A percentile compares a stretch with the other conserved stretches of the same genome.
phyloP scores from a whole-genome alignment of 2,888 invertebrate species.

The Harpagoxenus sublaevis region DNA sequence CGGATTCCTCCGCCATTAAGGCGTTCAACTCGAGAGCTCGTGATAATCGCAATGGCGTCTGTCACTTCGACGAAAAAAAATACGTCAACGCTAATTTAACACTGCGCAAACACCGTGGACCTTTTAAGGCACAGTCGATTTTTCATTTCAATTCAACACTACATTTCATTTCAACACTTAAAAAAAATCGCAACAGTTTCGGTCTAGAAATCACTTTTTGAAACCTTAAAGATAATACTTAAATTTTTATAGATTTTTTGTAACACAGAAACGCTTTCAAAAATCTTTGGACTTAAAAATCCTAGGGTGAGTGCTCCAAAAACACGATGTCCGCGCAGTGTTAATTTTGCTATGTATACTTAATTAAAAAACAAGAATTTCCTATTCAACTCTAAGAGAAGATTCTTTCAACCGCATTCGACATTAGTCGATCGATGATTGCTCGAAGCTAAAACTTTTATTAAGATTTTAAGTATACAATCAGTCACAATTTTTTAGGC shows the following conservation, averaged over 20 bases:
- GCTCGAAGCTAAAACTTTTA: background rate
- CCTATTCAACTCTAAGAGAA: background rate
- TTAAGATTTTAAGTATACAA: background rate
- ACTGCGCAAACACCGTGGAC: no score
- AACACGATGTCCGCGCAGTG: no score
- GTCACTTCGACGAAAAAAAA: constrained; percentile 8
- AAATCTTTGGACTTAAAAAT: no score
- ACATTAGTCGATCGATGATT: background rate
- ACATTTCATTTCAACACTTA: no score
- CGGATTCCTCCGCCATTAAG: constrained; percentile 53
- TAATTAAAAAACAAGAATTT: constrained; percentile 2
- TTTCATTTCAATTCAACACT: no score
- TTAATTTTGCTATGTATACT: background rate
- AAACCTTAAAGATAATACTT: no score
- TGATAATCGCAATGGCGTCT: constrained; percentile 53
- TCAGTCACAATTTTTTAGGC: background rate
- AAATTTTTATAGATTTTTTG: no score
- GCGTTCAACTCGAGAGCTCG: constrained; percentile 54
- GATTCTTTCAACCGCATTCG: background rate
- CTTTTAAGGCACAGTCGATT: no score
- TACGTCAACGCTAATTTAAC: background rate
- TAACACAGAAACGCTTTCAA: no score
- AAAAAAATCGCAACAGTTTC: no score
- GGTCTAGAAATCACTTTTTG: no score
- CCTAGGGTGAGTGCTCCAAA: no score